Evolutionary conservation across 2,113 vertebrate genomes (phyloP).

Genomic region (Synodontis membranacea): DNA sequence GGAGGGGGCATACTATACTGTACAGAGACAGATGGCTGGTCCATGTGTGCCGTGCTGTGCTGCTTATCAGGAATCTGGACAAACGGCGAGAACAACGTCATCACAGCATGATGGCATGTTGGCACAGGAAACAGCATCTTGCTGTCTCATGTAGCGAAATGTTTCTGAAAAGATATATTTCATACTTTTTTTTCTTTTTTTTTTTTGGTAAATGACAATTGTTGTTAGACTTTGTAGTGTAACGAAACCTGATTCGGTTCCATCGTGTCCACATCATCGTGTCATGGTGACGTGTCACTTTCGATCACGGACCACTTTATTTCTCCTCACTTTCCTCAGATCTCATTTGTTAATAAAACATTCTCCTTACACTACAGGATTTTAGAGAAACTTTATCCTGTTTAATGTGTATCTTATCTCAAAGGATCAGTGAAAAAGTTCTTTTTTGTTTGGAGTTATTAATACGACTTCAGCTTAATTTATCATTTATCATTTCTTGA

Average conservation of each 20-base stretch:
- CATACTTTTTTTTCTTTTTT: not conserved
- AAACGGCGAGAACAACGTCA: slow-evolving; percentile 12
- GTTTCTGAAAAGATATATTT: not conserved
- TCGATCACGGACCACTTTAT: not conserved
- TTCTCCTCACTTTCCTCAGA: not conserved
- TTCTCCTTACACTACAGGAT: not conserved
- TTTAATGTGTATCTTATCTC: not conserved
- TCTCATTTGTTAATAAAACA: not conserved
- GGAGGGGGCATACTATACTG: slow-evolving; percentile 12
- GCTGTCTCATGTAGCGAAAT: not conserved
- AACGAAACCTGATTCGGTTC: not conserved
- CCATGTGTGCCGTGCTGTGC: slow-evolving; percentile 49
- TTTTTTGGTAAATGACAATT: not conserved
- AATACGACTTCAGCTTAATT: not conserved
- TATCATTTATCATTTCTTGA: not conserved
- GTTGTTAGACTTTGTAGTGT: not conserved
- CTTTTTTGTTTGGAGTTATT: not conserved
- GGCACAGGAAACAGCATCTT: not conserved
- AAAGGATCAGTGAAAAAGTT: not conserved
- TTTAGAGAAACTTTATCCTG: not conserved
- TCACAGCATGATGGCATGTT: slow-evolving; percentile 4
- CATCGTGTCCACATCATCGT: not conserved
- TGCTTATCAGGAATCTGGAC: slow-evolving; percentile 33
- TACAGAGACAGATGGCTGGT: slow-evolving; percentile 56
- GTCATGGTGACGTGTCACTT: too few relatives aligned